These are phyloP conservation scores for Agapornis canus DNA, from an alignment of 2,797 vertebrate genomes.

Conservation along the genomic window DNA sequence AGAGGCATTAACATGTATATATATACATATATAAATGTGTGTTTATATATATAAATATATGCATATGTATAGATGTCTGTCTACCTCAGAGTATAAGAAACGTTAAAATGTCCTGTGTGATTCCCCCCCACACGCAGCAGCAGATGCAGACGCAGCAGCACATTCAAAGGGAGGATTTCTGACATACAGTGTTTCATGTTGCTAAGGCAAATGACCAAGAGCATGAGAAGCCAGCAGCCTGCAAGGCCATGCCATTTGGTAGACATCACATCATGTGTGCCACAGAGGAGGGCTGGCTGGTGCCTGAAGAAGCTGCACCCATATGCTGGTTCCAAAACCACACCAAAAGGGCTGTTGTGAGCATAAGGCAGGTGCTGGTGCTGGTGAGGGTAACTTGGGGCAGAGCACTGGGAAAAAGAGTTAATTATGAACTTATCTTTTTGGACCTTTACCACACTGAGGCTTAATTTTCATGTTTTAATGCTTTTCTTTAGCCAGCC, in stretches of 20 bases:
- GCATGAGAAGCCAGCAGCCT: neutral
- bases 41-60: neutral
- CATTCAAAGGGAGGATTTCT: fast-evolving
- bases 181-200: fast-evolving
- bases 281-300: neutral
- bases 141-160: fast-evolving
- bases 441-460: neutral
- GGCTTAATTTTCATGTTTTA: neutral
- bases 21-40: neutral
- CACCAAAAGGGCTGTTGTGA: fast-evolving
- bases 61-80: neutral
- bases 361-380: neutral
- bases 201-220: neutral
- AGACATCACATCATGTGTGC: fast-evolving
- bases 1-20: neutral
- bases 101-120: fast-evolving
- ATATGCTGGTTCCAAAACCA: too few relatives aligned
- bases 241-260: fast-evolving
- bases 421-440: fast-evolving
- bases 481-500: neutral
- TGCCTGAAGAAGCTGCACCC: too few relatives aligned
- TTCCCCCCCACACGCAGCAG: fast-evolving
- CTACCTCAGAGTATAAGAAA: neutral
- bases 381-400: neutral
- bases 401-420: neutral